Evolutionary conservation across 2,888 invertebrate species (phyloP), one percentile per base, ranked within the genome.

Genomic region (Hemaris fuciformis): DNA sequence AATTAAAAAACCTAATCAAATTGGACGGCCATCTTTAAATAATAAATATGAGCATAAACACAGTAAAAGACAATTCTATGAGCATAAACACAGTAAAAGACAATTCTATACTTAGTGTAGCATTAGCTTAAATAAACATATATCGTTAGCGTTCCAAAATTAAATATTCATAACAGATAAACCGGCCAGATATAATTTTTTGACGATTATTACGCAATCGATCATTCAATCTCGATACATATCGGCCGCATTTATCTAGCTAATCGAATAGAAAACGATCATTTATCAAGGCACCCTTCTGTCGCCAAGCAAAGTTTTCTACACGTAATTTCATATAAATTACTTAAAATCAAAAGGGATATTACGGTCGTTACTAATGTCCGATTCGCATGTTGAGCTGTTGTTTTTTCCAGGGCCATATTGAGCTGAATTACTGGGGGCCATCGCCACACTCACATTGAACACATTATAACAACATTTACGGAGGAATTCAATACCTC

Each of bases 301-400:
- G 70, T 68, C 69, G 74, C 74, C 69, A 73, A 73, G 65, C 65
- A 75, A 81, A 81, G 70, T 83, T 84, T 82, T 81, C 84, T 81
- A 80, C 72, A 77, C 84, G 79, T 87, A 88, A 88, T 85, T 87
- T 84, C 83, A 84, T 86, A 86, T 87, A 91, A 89, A 90, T 91
- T 89, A 89, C 89, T 89, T 89, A 88, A 91, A 92, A 92, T 89
- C 90, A 89, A 90, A 90, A 89, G 85, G 88, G 84, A 85, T 88
- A 89, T 89, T 87, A 87, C 78, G 72, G 69, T 66, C 75, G 75
- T 60, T 59, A 71, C 87, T 92, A 92, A 92, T 91, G 91, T 81
- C 73, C 79, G 84, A 87, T 91, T 92, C 82, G 92, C 92, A 92
- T 92, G 91, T 84, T 83, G 72, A 70, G 74, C 80, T 72, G 74